Evolutionary conservation across 1,140 invertebrate species (phyloP).

Genomic region (Penaeus vannamei): DNA sequence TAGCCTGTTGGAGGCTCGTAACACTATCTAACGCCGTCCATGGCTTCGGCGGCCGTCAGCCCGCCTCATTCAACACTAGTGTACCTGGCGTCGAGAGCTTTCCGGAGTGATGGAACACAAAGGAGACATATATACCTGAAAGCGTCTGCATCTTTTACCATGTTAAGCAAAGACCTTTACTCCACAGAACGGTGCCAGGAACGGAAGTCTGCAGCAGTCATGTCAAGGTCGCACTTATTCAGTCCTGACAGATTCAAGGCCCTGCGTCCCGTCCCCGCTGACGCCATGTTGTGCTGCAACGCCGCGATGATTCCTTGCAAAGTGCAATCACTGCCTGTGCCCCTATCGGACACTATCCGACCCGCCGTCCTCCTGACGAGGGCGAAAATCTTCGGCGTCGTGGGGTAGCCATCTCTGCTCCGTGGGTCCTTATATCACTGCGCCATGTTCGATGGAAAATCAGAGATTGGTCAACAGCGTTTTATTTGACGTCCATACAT

Average conservation of each 20-base stretch:
- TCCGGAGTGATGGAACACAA: not conserved
- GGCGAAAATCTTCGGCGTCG: no score
- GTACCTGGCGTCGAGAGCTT: constrained; percentile 4
- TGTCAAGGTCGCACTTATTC: not conserved
- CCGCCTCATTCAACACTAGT: not conserved
- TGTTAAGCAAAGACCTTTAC: not conserved
- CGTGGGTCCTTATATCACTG: no score
- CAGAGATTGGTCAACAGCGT: no score
- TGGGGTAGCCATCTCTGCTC: no score
- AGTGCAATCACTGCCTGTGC: no score
- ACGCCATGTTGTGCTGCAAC: not conserved
- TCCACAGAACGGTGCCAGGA: not conserved
- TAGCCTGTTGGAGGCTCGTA: not conserved
- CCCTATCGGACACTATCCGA: no score
- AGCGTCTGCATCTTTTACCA: not conserved
- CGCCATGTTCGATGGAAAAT: no score
- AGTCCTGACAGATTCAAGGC: not conserved
- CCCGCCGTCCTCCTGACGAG: no score
- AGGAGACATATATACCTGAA: not conserved
- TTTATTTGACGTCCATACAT: no score
- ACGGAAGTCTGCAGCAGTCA: not conserved
- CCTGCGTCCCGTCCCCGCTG: constrained; percentile 2
- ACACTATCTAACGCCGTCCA: not conserved
- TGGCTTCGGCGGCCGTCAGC: not conserved
- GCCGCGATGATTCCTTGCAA: not conserved